phyloP scores from a whole-genome alignment of 2,113 vertebrate species.

The Myotis davidii region DNA sequence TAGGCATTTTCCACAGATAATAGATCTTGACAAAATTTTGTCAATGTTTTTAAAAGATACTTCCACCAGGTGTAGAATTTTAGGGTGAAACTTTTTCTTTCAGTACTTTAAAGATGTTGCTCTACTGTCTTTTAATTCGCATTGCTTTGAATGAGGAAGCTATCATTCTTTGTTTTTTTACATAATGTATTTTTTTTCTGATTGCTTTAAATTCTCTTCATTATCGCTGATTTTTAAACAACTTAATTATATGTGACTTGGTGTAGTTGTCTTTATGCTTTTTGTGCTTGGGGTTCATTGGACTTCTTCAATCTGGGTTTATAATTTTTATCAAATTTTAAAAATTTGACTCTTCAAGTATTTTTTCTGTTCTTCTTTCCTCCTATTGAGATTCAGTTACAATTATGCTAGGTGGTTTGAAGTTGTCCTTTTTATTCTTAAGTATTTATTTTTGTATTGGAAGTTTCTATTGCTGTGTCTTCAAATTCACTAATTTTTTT shows the following conservation, averaged over 20 bases:
- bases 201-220: neutral
- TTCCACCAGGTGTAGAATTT: conserved; percentile 20
- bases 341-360: neutral
- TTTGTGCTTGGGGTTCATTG: neutral
- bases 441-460: neutral
- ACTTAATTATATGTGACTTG: neutral
- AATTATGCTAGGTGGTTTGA: neutral
- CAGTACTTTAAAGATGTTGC: neutral
- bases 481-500: neutral
- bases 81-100: neutral
- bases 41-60: neutral
- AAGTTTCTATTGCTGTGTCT: neutral
- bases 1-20: neutral
- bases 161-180: neutral
- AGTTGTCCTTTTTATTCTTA: neutral
- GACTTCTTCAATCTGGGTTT: conserved; percentile 2
- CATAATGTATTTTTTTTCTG: neutral
- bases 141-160: conserved; percentile 9
- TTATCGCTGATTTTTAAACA: neutral
- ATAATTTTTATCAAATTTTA: neutral
- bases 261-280: neutral
- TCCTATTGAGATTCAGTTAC: neutral
- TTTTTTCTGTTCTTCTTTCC: neutral
- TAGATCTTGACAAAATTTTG: neutral
- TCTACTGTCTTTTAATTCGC: neutral